Evolutionary conservation across 2,113 vertebrate species (phyloP), one percentile per base, ranked within the genome.

Genomic region (Recurvirostra avosetta): DNA sequence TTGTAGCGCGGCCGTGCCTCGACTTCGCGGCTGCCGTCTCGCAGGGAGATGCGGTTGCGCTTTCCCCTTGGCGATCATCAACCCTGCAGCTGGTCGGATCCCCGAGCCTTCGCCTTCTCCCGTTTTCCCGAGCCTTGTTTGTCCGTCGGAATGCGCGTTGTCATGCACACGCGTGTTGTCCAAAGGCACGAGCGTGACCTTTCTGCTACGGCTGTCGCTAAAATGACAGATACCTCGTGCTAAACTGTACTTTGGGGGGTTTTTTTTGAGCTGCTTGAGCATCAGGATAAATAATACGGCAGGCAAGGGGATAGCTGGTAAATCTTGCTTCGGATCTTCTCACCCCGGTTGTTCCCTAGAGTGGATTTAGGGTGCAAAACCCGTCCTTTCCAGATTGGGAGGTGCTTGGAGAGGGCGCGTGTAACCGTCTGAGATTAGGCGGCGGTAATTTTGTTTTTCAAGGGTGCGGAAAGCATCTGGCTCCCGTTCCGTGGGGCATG

Each of bases 91-190:
- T 13, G 49, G 22, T 63, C 0, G 1, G 4, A 20, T 87, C 38
- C 81, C 2, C 0, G 12, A 50, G 40, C 34, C 26, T 14, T 63
- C 2, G 21, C 34, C 26, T 61, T 59, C 22, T 65, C 36, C 27
- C 0, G 0, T 17, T 52, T 79, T 73, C 26, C 86, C 55, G 15
- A 77, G 26, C 30, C 36, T 15, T 40, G 32, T 50, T 82, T 82
- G 30, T 59, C 43, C 0, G 1, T 34, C 2, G 13, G 11, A 30
- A 41, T 15, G 4, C 1, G 0, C 43, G 49, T 56, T 2, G 3
- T 36, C 43, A 0, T 0, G 16, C 14, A 1, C 4, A 13, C 12
- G 6, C 6, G 0, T 15, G 27, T 12, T 22, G 73, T 49, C 63
- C 73, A 3, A 10, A 10, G 2, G 47, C 27, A 2, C 8, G n/a